Evolutionary conservation across 1,140 invertebrate genomes (phyloP), one percentile per base, ranked within the genome.

Genomic region (Hylaeus anthracinus): DNA sequence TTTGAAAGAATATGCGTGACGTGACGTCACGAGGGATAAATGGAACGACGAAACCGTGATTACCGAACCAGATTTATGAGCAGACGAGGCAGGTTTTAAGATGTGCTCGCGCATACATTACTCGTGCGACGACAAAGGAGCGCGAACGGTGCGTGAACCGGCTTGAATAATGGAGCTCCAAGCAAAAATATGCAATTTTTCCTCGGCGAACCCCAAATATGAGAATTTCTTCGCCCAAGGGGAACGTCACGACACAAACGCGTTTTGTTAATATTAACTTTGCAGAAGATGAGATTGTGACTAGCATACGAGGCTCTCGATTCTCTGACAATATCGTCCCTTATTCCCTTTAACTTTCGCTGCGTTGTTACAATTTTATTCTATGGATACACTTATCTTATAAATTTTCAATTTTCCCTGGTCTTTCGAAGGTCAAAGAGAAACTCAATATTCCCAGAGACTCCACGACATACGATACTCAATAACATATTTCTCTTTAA

Each of bases 141-240:
- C 60, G 37, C 15, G 26, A 14, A 1, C 10, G 26, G 2, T 51
- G 15, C 5, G 8, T 37, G 12, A 1, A 4, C 9, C 6, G 12
- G 8, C 58, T 37, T 41, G 41, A 70, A 51, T 48, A 72, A 48
- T 41, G 60, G 48, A 70, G 41, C 53, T 26, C 5, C 26, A 0
- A n/a, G 10, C 26, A 79, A 12, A 43, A 4, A 39, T 82, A 73
- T 79, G 56, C 65, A 79, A 82, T 79, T 82, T 55, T 5, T 26
- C n/a, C 3, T 14, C 39, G 10, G 3, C 14, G 5, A 43, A 66
- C 15, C 43, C 43, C 48, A 66, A 66, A 45, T 14, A 2, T 26
- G 60, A 10, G 60, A 58, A 10, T 63, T 37, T 37, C 60, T 10
- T 63, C 9, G 8, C 9, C 9, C 26, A 26, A 63, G 5, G 8